A percentile compares a stretch with the other conserved stretches of the same genome.
Conservation (phyloP, 2,797 vertebrate species). For the Oryzias sinensis region DNA sequence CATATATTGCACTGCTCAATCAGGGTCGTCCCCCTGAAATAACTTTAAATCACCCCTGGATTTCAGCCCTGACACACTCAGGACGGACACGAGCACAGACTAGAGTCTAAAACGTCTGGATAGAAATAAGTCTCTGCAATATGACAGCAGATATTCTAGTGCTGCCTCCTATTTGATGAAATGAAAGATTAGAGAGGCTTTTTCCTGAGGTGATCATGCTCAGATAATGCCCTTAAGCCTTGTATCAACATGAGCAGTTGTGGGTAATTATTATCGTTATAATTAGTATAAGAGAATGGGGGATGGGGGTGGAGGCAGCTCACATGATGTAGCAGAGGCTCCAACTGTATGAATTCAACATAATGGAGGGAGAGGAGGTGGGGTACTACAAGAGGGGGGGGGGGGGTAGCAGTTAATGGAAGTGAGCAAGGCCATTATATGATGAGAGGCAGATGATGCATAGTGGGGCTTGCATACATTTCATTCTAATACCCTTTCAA, state of each 20-base stretch:
- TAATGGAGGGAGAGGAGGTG: conserved; percentile 36
- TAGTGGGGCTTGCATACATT: conserved; percentile 41
- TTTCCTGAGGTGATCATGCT: neutral
- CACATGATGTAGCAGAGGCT: conserved; percentile 53
- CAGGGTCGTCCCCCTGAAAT: conserved; percentile 30
- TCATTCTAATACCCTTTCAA: conserved; percentile 42
- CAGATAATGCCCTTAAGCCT: neutral
- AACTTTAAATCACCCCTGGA: conserved; percentile 13
- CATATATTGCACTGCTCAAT: conserved; percentile 12
- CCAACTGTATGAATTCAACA: conserved; percentile 30
- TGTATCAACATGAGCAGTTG: conserved; percentile 4
- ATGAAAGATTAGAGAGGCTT: conserved; percentile 49
- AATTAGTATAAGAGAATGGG: conserved; percentile 32
- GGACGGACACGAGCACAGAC: conserved; percentile 14
- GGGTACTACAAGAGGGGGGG: neutral
- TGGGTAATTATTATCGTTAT: conserved; percentile 21
- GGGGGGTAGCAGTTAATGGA: conserved; percentile 15
- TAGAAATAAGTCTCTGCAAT: conserved; percentile 86
- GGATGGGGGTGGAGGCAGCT: conserved; percentile 27
- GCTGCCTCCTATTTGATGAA: conserved; percentile 87
- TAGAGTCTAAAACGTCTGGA: conserved; percentile 37
- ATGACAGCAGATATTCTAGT: conserved; percentile 93
- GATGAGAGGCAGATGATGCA: conserved; percentile 19
- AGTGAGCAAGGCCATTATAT: conserved; percentile 22
- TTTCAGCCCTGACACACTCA: conserved; percentile 5